Evolutionary conservation across 2,888 invertebrate species (phyloP).

Genomic region (Acanthosepion esculentum): DNA sequence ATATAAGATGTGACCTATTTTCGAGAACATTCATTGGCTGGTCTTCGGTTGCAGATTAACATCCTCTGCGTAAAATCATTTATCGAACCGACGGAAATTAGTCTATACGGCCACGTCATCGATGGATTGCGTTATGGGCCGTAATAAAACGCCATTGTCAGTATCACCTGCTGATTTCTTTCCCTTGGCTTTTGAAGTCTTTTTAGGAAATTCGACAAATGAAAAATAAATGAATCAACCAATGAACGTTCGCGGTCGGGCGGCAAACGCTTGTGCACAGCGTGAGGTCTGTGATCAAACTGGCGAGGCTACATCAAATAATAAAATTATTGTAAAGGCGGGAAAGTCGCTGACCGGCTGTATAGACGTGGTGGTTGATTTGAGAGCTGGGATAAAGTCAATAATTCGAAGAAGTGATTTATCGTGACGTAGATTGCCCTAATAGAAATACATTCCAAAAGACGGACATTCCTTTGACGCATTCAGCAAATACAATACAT

Average conservation of each 20-base stretch:
- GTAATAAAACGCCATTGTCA: slow-evolving; percentile 33
- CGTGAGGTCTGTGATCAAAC: neutral
- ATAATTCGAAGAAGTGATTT: neutral
- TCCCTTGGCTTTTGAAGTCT: neutral
- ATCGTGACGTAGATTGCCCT: neutral
- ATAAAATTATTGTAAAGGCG: neutral
- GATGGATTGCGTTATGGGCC: neutral
- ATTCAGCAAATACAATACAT: neutral
- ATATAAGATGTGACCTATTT: neutral
- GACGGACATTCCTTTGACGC: neutral
- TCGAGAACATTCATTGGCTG: neutral
- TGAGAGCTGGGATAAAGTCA: neutral
- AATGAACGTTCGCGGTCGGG: neutral
- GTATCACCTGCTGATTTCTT: neutral
- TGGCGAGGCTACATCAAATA: neutral
- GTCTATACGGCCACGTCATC: neutral
- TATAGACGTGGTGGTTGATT: neutral
- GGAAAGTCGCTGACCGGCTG: neutral
- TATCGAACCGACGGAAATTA: neutral
- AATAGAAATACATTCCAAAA: neutral
- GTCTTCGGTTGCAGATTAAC: neutral
- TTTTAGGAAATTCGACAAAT: neutral
- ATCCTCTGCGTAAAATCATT: neutral
- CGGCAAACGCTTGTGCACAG: neutral
- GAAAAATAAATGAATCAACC: neutral